Evolutionary conservation across 2,797 vertebrate genomes (phyloP), one percentile per base, ranked within the genome.

Genomic region (Darevskia mixta): DNA sequence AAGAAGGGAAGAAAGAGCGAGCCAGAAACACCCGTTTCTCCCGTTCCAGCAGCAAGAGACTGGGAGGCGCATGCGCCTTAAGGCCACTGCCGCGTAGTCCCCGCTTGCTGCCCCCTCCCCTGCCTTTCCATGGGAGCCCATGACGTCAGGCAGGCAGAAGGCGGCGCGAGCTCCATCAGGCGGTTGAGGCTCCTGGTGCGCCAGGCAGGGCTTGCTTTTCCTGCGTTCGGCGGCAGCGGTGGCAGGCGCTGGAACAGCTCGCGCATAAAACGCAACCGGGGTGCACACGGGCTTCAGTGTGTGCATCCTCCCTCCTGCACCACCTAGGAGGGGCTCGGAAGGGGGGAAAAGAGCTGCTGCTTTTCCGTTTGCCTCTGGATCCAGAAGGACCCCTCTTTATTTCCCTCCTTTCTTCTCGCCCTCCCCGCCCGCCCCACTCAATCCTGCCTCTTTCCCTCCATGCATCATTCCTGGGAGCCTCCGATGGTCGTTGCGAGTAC

Each of bases 31-130:
- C n/a, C 66, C 69, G 10, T 17, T 23, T 17, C 55, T 49, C 66
- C 23, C 27, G 3, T 38, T 35, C 27, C 64, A 73, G 82, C 25
- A 67, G 29, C 23, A 58, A 66, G 78, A 86, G 86, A 87, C 88
- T 82, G 32, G 61, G 0, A 20, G 1, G 89, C 95, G 95, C 95
- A 95, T 95, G 95, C 95, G 95, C 93, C 85, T 78, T 85, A 10
- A 1, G 90, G 0, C 83, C 67, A 20, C 41, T 95, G 94, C 95
- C 94, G 95, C 95, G 95, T 94, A 94, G 94, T 93, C 91, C 87
- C 88, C 85, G 8, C 83, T 11, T n/a, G 67, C 90, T 8, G 67
- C 67, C 49, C 69, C 76, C 93, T 87, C 90, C 67, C 15, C 23
- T 45, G 18, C 55, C 61, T 89, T 87, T 88, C 82, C 90, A 75